These are phyloP conservation scores for Chionomys nivalis DNA, from an alignment of 2,113 vertebrate genomes.

Conservation along the genomic window DNA sequence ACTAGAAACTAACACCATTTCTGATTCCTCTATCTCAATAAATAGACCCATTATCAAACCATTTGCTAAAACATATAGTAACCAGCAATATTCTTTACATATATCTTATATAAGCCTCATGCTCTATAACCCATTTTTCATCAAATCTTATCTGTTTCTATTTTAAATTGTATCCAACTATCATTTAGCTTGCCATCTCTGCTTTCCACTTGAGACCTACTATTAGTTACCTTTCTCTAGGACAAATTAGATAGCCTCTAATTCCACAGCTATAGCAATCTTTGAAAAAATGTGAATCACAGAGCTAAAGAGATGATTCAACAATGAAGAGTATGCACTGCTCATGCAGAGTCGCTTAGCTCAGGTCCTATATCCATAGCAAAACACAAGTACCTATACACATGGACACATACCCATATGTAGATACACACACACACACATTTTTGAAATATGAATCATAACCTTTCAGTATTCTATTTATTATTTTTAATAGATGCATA, in stretches of 20 bases:
- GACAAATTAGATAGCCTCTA: neutral
- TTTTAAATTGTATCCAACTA: neutral
- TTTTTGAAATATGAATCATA: neutral
- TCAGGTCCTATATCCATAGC: neutral
- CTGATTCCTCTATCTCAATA: neutral
- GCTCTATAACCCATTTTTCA: neutral
- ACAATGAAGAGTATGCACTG: neutral
- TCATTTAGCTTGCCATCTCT: neutral
- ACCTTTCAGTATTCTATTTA: neutral
- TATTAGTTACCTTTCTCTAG: neutral
- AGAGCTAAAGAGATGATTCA: neutral
- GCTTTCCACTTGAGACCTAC: neutral
- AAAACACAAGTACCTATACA: neutral
- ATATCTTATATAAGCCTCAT: neutral
- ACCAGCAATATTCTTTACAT: neutral
- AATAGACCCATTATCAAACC: neutral
- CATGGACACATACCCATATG: neutral
- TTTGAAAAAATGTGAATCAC: constrained; percentile 1
- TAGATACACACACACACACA: neutral
- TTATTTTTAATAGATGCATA: neutral
- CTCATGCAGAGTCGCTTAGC: neutral
- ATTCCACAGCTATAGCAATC: neutral
- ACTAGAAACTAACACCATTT: neutral
- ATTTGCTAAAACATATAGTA: neutral
- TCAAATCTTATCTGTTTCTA: neutral